These are phyloP conservation scores for Agriopis marginaria DNA, from an alignment of 2,888 invertebrate species.

Conservation along the genomic window DNA sequence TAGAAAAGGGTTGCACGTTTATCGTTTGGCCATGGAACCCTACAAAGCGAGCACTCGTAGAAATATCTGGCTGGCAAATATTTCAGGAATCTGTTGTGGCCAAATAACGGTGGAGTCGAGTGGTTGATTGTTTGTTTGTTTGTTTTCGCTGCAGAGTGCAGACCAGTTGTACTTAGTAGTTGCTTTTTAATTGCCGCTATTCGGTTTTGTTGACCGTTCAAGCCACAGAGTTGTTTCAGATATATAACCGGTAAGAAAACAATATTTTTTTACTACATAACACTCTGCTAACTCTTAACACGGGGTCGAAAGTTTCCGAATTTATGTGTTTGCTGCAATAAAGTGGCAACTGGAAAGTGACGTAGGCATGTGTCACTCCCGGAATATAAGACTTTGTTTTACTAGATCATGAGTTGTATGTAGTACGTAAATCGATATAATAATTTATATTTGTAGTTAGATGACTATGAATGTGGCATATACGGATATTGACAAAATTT, in stretches of 20 bases:
- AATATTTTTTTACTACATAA: too few species aligned
- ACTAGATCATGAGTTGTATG: too few species aligned
- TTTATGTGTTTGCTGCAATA: neutral
- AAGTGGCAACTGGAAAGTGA: neutral
- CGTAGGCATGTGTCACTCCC: too few species aligned
- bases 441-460: too few species aligned
- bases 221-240: neutral
- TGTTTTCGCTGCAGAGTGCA: constrained; percentile 5
- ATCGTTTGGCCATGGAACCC: neutral
- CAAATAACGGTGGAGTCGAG: constrained; percentile 29
- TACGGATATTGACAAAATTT: too few species aligned
- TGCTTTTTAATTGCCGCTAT: constrained; percentile 16
- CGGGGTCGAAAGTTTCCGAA: too few species aligned
- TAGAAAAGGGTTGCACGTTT: too few species aligned
- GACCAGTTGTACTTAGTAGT: constrained; percentile 22
- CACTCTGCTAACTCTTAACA: too few species aligned
- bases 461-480: too few species aligned
- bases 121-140: constrained; percentile 25
- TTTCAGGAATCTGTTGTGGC: constrained; percentile 41
- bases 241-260: neutral
- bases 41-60: constrained; percentile 47
- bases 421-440: too few species aligned
- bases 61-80: constrained; percentile 46
- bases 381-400: too few species aligned
- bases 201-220: constrained; percentile 5